Conservation (phyloP, 1,140 invertebrate species). For the Caenorhabditis remanei region DNA sequence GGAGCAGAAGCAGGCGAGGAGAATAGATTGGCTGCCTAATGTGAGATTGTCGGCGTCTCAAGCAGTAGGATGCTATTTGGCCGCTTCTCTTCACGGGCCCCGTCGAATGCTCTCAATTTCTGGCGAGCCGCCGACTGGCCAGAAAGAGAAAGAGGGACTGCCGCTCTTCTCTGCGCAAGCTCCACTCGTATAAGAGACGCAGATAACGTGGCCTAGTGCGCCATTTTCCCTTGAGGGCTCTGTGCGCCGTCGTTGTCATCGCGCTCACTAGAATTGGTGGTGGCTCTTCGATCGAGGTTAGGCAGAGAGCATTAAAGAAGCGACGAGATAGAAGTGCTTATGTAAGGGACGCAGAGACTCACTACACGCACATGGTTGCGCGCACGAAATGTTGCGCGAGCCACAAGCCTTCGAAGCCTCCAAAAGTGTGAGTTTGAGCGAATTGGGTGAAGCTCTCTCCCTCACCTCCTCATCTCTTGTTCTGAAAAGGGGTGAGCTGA, state of each 20-base stretch:
- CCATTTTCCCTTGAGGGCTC: constrained; percentile 51
- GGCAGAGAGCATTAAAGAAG: constrained; percentile 11
- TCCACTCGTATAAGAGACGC: constrained; percentile 35
- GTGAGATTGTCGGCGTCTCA: constrained; percentile 52
- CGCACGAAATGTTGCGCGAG: constrained; percentile 45
- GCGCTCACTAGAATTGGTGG: constrained; percentile 54
- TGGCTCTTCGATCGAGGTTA: constrained; percentile 35
- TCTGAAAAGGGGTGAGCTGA: constrained; percentile 1
- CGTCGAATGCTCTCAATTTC: constrained; percentile 56
- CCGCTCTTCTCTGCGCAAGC: constrained; percentile 28
- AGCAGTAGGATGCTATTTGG: constrained; percentile 17
- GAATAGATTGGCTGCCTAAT: constrained; percentile 56
- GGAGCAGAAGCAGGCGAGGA: constrained; percentile 39
- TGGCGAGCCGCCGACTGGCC: constrained; percentile 12
- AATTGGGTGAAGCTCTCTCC: constrained; percentile 30
- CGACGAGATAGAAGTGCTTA: constrained; percentile 20
- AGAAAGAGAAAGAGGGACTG: constrained; percentile 19
- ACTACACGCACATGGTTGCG: constrained; percentile 45
- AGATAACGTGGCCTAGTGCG: constrained; percentile 21
- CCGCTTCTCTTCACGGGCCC: constrained; percentile 4
- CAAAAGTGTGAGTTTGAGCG: constrained; percentile 52
- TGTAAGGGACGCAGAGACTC: constrained; percentile 3
- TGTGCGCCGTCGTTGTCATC: constrained; percentile 42
- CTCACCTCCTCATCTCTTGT: neutral
- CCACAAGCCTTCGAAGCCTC: constrained; percentile 37